Evolutionary conservation across 2,888 invertebrate genomes (phyloP), one percentile per base, ranked within the genome.

Genomic region (Melipona bicolor): DNA sequence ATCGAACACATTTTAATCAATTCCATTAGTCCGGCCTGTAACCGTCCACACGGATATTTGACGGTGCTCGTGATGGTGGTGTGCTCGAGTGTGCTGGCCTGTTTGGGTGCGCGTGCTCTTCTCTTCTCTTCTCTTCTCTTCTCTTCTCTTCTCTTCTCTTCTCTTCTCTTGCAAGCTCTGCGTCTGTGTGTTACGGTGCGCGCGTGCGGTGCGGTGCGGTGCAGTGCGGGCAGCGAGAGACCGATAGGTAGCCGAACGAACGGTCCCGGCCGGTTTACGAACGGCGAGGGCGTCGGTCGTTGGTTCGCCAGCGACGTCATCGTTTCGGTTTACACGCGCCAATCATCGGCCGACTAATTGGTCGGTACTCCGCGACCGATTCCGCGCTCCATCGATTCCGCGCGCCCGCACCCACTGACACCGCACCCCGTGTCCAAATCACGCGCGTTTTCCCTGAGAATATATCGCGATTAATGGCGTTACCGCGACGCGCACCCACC

Each of bases 1-100:
- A 94, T 93, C 93, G 93, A 92, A 94, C 94, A 93, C 94, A 94
- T 94, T 94, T 94, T 94, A 94, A 94, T 94, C 94, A 94, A 94
- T 94, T 94, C 93, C 93, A 94, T 94, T 94, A 93, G 94, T 92
- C 92, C 90, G 87, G 89, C 87, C 90, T 89, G 89, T 89, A 89
- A 89, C 89, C 89, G 89, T 89, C 89, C 89, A 87, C 90, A 90
- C 88, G 90, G 89, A 90, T 90, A 89, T 89, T 89, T 92, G 92
- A 91, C 89, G 87, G 84, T 74, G 79, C 88, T 83, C 81, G 81
- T 81, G 89, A 88, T 72, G 80, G 79, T 81, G 72, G 79, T 32
- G 79, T 32, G 32, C 32, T 75, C 62, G 70, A 68, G 70, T 61
- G 72, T 62, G 36, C 70, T 43, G 21, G 79, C 52, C 54, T 77